Evolutionary conservation across 2,888 invertebrate species (phyloP).

Genomic region (Entomobrya proxima): DNA sequence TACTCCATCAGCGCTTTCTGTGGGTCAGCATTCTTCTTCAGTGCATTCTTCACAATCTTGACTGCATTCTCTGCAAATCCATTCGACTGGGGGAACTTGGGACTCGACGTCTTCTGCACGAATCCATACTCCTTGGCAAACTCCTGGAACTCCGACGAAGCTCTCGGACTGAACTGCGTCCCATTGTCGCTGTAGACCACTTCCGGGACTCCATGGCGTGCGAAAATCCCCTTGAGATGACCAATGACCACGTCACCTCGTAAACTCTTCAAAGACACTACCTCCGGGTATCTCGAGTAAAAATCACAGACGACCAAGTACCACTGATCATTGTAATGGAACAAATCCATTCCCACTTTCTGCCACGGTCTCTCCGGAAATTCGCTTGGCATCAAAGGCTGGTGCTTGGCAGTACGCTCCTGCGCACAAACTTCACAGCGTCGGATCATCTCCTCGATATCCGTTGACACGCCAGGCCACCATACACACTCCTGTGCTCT

Average conservation of each 20-base stretch:
- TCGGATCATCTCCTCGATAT: background rate
- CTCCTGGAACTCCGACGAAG: slow-evolving; percentile 55
- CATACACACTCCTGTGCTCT: too few relatives aligned
- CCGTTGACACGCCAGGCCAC: background rate
- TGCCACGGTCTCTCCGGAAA: slow-evolving; percentile 4
- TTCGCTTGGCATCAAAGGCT: background rate
- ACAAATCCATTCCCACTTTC: slow-evolving; percentile 9
- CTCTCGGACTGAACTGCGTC: slow-evolving; percentile 68
- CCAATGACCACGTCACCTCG: background rate
- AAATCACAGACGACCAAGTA: background rate
- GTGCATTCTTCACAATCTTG: too few relatives aligned
- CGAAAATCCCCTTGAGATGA: background rate
- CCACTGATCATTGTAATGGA: background rate
- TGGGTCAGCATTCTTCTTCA: too few relatives aligned
- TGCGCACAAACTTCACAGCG: too few relatives aligned
- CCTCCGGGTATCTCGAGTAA: too few relatives aligned
- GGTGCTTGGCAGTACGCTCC: slow-evolving; percentile 75
- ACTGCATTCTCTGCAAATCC: slow-evolving; percentile 73
- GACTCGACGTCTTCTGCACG: slow-evolving; percentile 68
- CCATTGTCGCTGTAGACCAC: too few relatives aligned
- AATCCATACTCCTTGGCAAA: slow-evolving; percentile 73
- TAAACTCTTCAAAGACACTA: background rate
- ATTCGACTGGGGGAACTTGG: slow-evolving; percentile 72
- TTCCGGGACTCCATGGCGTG: too few relatives aligned
- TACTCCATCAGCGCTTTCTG: too few relatives aligned